phyloP scores from a whole-genome alignment of 2,888 invertebrate genomes.

The Sphaerophoria taeniata region DNA sequence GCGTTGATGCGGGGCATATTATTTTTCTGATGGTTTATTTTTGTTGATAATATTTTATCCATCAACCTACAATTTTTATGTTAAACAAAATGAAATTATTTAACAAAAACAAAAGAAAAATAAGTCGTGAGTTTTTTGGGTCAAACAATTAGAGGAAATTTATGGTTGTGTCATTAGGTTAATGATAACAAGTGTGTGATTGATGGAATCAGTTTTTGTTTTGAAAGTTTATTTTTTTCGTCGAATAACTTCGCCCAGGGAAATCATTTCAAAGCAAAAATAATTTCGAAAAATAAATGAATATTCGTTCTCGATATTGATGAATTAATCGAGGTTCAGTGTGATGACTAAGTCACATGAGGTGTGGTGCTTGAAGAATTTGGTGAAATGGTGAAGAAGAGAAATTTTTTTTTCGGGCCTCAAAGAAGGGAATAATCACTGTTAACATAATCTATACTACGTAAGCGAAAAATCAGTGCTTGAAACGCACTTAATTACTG shows the following conservation, averaged over 20 bases:
- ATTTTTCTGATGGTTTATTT: conserved; percentile 31
- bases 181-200: conserved; percentile 74
- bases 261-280: not conserved
- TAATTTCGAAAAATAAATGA: conserved; percentile 18
- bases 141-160: conserved; percentile 72
- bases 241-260: not conserved
- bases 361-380: conserved; percentile 15
- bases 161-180: conserved; percentile 71
- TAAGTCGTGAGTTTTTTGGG: conserved; percentile 68
- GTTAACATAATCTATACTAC: no score
- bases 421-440: no score
- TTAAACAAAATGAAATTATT: conserved; percentile 28
- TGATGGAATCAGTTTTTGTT: conserved; percentile 64
- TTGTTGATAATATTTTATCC: conserved; percentile 54
- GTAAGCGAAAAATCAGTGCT: no score
- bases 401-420: no score
- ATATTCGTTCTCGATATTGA: conserved; percentile 15
- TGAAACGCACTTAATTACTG: no score
- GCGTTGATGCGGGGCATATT: conserved; percentile 58
- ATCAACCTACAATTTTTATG: conserved; percentile 52
- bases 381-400: no score
- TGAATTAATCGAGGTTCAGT: conserved; percentile 42
- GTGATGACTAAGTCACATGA: conserved; percentile 7
- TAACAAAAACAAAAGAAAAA: conserved; percentile 15
- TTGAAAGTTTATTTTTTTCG: conserved; percentile 45